Conservation (phyloP, 1,140 invertebrate species). For the Trichonephila clavata region DNA sequence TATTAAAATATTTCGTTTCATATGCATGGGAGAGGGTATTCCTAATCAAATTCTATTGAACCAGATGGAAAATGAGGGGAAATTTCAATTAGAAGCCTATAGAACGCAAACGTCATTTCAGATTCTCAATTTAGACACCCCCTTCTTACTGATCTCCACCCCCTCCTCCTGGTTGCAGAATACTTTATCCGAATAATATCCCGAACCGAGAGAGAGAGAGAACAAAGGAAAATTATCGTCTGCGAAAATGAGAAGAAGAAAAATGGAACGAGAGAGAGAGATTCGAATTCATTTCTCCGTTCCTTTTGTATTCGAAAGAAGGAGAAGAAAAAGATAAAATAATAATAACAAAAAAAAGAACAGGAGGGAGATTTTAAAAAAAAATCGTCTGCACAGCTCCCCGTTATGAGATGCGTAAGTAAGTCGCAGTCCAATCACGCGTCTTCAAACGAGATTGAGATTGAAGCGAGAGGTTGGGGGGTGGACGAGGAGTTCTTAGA, state of each 20-base stretch:
- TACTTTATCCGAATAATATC: conserved; percentile 17
- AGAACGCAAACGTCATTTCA: conserved; percentile 23
- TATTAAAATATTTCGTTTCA: not conserved
- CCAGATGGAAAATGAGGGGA: not conserved
- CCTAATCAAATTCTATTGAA: conserved; percentile 18
- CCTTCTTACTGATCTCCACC: not conserved
- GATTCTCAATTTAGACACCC: not conserved
- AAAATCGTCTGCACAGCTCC: not conserved
- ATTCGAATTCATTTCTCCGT: conserved; percentile 53
- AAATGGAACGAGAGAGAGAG: conserved; percentile 15
- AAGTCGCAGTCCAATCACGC: conserved; percentile 73
- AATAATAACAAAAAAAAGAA: not conserved
- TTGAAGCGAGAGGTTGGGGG: conserved; percentile 42
- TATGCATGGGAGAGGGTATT: not conserved
- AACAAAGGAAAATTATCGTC: conserved; percentile 60
- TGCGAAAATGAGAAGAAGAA: conserved; percentile 25
- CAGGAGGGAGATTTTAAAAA: not conserved
- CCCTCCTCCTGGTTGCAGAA: not conserved
- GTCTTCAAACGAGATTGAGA: conserved; percentile 74
- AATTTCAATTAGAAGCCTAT: conserved; percentile 35
- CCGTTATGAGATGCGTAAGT: conserved; percentile 76
- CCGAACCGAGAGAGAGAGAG: not conserved
- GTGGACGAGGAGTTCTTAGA: conserved; percentile 59
- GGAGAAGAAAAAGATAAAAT: conserved; percentile 7
- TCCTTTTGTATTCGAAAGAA: conserved; percentile 2